Conservation (phyloP, 2,113 vertebrate species). For the Phoenicopterus ruber region DNA sequence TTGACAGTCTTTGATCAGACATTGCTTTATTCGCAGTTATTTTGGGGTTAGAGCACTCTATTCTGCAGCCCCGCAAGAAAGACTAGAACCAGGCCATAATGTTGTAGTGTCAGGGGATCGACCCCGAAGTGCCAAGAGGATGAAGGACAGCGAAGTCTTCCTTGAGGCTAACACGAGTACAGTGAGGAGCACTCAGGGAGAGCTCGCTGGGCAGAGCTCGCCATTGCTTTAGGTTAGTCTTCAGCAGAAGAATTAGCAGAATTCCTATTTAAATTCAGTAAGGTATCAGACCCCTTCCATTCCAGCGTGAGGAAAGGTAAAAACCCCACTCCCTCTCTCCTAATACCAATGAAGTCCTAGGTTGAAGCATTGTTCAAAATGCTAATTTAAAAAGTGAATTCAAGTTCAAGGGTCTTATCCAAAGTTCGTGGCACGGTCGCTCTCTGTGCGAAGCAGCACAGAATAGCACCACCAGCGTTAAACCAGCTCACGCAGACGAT, state of each 20-base stretch:
- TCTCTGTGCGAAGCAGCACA: not conserved
- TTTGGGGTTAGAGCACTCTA: not conserved
- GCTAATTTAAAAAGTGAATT: not conserved
- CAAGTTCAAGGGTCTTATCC: not conserved
- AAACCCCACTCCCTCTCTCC: not conserved
- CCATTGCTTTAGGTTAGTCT: not conserved
- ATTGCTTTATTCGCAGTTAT: not conserved
- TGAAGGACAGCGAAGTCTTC: not conserved
- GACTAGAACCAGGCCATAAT: not conserved
- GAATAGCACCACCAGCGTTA: not conserved
- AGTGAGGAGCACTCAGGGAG: not conserved
- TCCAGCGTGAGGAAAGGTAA: not conserved
- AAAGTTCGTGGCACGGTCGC: not conserved
- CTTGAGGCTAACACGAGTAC: not conserved
- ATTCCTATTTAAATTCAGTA: not conserved
- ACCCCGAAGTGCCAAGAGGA: not conserved
- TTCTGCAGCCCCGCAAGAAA: not conserved
- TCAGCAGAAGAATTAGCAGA: not conserved
- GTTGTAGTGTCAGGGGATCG: fast-evolving
- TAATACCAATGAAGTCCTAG: not conserved
- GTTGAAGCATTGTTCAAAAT: not conserved
- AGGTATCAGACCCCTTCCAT: not conserved
- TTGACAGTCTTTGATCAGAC: not conserved
- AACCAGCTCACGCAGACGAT: not conserved
- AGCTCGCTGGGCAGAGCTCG: not conserved